phyloP scores from a whole-genome alignment of 2,113 vertebrate genomes.

The Apteryx mantelli region DNA sequence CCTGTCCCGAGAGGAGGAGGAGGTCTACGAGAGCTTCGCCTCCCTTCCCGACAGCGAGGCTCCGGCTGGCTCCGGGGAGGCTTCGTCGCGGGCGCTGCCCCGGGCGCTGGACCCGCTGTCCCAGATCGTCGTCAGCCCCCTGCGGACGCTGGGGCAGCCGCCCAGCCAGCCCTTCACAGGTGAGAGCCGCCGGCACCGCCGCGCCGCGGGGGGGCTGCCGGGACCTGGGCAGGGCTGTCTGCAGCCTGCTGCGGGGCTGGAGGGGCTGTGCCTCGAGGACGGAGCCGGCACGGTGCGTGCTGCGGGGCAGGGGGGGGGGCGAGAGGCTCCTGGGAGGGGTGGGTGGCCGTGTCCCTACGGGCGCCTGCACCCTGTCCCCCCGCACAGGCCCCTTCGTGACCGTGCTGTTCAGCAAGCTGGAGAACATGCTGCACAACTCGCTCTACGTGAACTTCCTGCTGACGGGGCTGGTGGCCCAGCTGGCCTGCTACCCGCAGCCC shows the following conservation, averaged over 20 bases:
- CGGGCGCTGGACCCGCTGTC: constrained; percentile 53
- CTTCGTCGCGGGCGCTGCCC: fast-evolving
- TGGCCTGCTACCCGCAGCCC: constrained; percentile 95
- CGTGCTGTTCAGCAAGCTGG: constrained; percentile 92
- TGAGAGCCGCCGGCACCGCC: constrained; percentile 39
- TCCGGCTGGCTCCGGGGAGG: constrained; percentile 1
- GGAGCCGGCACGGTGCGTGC: not conserved
- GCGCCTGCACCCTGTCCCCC: not conserved
- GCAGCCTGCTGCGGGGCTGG: too few species aligned
- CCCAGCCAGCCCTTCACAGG: constrained; percentile 91
- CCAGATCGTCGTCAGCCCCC: constrained; percentile 81
- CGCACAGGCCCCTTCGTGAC: constrained; percentile 91
- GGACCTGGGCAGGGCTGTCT: too few species aligned
- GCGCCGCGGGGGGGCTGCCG: too few species aligned
- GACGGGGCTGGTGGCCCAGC: constrained; percentile 93
- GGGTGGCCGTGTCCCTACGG: not conserved
- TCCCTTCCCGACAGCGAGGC: constrained; percentile 2
- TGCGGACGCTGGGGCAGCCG: constrained; percentile 78
- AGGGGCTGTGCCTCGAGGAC: too few species aligned
- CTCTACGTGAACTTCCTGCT: constrained; percentile 97
- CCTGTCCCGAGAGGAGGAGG: constrained; percentile 73
- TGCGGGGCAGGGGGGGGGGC: not conserved
- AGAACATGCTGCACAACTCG: constrained; percentile 98
- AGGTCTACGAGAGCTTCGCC: constrained; percentile 74
- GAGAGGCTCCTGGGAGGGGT: not conserved